Conservation (phyloP, 2,888 invertebrate genomes). For the Brachypterus glaber region DNA sequence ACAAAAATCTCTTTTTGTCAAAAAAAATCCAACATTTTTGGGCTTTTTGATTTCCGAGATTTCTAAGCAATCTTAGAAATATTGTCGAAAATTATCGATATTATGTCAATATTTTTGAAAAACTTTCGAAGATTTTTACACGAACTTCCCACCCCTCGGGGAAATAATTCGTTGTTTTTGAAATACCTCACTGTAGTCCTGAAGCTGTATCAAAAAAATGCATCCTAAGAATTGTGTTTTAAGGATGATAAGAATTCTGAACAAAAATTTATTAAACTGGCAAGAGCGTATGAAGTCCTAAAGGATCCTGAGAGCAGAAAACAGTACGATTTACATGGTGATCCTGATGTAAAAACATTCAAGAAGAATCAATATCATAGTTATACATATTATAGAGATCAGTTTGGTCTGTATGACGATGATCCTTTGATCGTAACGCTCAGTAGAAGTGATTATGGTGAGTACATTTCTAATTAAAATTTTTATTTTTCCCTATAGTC, state of each 20-base stretch:
- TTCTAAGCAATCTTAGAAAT: too few species aligned
- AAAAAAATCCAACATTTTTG: too few species aligned
- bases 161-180: too few species aligned
- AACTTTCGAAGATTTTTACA: too few species aligned
- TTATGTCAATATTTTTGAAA: too few species aligned
- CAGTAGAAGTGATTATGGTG: slow-evolving; percentile 65
- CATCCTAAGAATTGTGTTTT: slow-evolving; percentile 16
- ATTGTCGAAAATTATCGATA: too few species aligned
- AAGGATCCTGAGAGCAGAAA: slow-evolving; percentile 72
- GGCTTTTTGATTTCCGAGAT: too few species aligned
- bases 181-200: too few species aligned
- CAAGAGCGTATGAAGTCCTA: slow-evolving; percentile 76
- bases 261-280: slow-evolving; percentile 66
- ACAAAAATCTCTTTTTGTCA: too few species aligned
- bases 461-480: slow-evolving; percentile 24
- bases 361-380: slow-evolving; percentile 62
- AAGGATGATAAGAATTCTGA: slow-evolving; percentile 67
- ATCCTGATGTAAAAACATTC: slow-evolving; percentile 47
- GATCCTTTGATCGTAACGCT: slow-evolving; percentile 73
- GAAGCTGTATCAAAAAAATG: neutral
- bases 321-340: slow-evolving; percentile 71
- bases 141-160: too few species aligned
- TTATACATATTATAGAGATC: slow-evolving; percentile 69
- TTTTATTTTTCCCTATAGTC: too few species aligned
- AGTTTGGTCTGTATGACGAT: slow-evolving; percentile 80